Evolutionary conservation across 1,140 invertebrate species (phyloP).

Genomic region (Orussus abietinus): DNA sequence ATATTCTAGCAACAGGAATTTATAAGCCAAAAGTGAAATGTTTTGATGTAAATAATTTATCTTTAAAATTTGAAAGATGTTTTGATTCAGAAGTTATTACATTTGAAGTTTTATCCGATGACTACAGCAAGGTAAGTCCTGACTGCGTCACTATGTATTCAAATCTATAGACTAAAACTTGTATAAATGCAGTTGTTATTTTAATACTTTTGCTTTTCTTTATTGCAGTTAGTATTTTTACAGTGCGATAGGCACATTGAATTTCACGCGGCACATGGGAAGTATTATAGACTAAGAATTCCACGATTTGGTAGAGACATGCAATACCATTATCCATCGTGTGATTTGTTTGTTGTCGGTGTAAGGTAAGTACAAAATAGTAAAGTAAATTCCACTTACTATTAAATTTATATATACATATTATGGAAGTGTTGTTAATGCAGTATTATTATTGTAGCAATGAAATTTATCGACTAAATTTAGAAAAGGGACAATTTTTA

Average conservation of each 20-base stretch:
- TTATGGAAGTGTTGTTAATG: constrained; percentile 7
- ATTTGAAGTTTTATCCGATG: constrained; percentile 84
- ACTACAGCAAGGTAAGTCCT: constrained; percentile 76
- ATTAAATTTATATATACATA: constrained; percentile 3
- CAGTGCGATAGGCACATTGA: constrained; percentile 89
- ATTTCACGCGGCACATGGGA: constrained; percentile 89
- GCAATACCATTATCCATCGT: constrained; percentile 83
- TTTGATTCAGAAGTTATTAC: constrained; percentile 93
- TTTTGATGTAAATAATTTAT: constrained; percentile 93
- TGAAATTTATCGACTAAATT: constrained; percentile 92
- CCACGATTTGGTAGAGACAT: constrained; percentile 95
- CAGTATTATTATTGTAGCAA: constrained; percentile 53
- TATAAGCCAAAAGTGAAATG: constrained; percentile 97
- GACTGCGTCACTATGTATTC: constrained; percentile 8
- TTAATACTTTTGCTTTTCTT: constrained; percentile 14
- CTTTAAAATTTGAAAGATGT: constrained; percentile 97
- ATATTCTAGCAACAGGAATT: constrained; percentile 88
- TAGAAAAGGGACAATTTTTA: constrained; percentile 92
- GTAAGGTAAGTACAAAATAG: constrained; percentile 55
- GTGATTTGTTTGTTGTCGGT: constrained; percentile 91
- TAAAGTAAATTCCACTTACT: constrained; percentile 3
- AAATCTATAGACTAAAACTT: no score
- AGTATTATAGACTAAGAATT: constrained; percentile 87
- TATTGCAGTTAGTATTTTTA: constrained; percentile 69
- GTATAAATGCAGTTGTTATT: constrained; percentile 11